These are phyloP conservation scores for Pocillopora verrucosa DNA, from an alignment of 64 coral and sea anemone genomes.

Conservation along the genomic window DNA sequence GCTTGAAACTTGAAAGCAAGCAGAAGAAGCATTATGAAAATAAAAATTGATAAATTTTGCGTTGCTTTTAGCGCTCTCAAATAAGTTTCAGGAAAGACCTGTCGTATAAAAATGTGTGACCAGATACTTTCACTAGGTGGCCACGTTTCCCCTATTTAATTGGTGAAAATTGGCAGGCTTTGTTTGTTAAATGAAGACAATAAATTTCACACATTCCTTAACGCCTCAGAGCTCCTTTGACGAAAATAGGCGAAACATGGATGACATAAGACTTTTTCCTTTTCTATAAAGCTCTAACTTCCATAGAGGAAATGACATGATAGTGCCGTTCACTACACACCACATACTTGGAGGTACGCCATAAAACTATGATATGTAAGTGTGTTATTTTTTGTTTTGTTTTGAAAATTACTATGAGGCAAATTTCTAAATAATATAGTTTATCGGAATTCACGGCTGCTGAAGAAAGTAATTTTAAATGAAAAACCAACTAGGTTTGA, in stretches of 20 bases:
- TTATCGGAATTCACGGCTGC: background rate
- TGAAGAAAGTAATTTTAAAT: conserved; percentile 12
- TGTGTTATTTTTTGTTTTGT: background rate
- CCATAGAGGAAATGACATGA: background rate
- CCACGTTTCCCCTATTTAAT: background rate
- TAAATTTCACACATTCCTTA: conserved; percentile 15
- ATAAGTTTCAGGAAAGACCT: background rate
- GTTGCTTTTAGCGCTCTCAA: background rate
- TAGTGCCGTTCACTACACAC: background rate
- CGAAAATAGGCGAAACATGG: background rate
- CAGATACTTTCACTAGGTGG: background rate
- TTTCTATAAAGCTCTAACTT: background rate
- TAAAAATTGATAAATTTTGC: background rate
- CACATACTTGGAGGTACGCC: background rate
- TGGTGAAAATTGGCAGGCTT: background rate
- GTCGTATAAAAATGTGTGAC: background rate
- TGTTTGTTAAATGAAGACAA: background rate
- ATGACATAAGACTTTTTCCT: background rate
- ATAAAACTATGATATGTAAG: background rate
- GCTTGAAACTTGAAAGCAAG: no score
- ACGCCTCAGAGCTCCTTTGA: background rate
- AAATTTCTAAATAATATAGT: background rate
- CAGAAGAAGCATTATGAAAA: background rate
- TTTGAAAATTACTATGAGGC: background rate
- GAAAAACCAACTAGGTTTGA: background rate